Conservation (phyloP, 2,888 invertebrate genomes). For the Drosophila borealis region DNA sequence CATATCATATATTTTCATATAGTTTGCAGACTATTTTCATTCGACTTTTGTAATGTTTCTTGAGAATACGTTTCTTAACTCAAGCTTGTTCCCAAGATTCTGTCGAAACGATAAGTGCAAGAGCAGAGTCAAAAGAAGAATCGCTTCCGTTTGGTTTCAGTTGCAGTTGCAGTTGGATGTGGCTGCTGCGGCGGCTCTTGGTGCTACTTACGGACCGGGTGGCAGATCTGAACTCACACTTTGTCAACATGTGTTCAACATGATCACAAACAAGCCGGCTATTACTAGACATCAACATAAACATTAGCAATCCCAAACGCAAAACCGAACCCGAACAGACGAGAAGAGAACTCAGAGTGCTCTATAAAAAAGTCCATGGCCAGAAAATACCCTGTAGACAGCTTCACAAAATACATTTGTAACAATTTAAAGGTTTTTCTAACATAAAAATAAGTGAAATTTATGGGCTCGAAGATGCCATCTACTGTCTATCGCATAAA, state of each 20-base stretch:
- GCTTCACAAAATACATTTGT: no score
- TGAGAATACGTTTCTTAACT: not conserved
- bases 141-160: slow-evolving; percentile 74
- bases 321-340: not conserved
- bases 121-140: slow-evolving; percentile 1
- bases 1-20: not conserved
- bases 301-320: slow-evolving; percentile 31
- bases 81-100: slow-evolving; percentile 10
- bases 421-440: no score
- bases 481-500: not conserved
- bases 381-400: slow-evolving; percentile 1
- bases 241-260: slow-evolving; percentile 77
- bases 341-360: not conserved
- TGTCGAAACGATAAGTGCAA: slow-evolving; percentile 14
- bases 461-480: no score
- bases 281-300: slow-evolving; percentile 63
- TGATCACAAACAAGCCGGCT: slow-evolving; percentile 63
- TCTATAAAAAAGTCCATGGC: not conserved
- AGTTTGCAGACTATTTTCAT: not conserved
- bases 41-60: not conserved
- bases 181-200: slow-evolving; percentile 27
- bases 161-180: slow-evolving; percentile 47
- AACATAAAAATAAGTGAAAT: not conserved
- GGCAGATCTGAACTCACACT: slow-evolving; percentile 45
- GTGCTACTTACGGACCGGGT: slow-evolving; percentile 28